These are phyloP conservation scores for Sebastes vulpes DNA, from an alignment of 2,797 vertebrate genomes.

Conservation along the genomic window DNA sequence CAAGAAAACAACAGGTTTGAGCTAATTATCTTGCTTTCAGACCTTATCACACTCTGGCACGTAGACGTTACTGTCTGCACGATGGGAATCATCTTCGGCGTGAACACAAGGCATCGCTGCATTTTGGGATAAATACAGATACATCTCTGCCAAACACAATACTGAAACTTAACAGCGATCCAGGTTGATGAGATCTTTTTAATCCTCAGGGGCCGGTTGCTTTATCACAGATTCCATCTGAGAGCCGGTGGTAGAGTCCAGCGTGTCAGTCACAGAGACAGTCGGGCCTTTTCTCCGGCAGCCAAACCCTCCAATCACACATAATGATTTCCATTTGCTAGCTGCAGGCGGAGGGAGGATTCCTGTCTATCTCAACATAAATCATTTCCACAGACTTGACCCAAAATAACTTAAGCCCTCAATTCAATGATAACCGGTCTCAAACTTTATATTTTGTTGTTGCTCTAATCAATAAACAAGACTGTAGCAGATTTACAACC, in stretches of 20 bases:
- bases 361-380: constrained; percentile 45
- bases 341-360: constrained; percentile 40
- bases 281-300: constrained; percentile 40
- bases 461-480: constrained; percentile 14
- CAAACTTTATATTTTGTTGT: not conserved
- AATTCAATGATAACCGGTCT: constrained; percentile 15
- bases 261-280: constrained; percentile 49
- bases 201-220: constrained; percentile 37
- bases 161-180: constrained; percentile 34
- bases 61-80: constrained; percentile 19
- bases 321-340: constrained; percentile 76
- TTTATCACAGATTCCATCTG: constrained; percentile 73
- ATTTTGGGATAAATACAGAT: constrained; percentile 36
- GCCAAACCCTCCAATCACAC: constrained; percentile 73
- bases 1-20: constrained; percentile 53
- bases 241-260: constrained; percentile 45
- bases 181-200: constrained; percentile 31
- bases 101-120: not conserved
- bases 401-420: constrained; percentile 23
- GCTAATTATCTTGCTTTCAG: constrained; percentile 55
- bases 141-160: constrained; percentile 42
- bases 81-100: constrained; percentile 34
- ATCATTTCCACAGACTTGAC: constrained; percentile 26
- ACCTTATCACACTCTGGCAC: constrained; percentile 49
- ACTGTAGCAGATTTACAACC: not conserved